Percentiles rank a stretch among this genome's conserved stretches.
phyloP scores from a whole-genome alignment of 1,140 invertebrate genomes.

The Sweltsa coloradensis region DNA sequence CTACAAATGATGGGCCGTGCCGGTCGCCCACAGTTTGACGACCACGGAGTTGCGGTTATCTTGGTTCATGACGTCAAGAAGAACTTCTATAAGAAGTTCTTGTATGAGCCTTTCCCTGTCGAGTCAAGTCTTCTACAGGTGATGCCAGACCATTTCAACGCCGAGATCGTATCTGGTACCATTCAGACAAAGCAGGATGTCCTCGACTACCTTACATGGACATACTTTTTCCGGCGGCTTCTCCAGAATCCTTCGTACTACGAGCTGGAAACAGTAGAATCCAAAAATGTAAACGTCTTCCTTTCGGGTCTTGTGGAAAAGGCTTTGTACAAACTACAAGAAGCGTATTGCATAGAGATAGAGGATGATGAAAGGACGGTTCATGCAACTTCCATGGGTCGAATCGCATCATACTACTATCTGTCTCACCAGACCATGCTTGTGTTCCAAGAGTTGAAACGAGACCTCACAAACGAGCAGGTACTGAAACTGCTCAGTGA shows the following conservation, averaged over 20 bases:
- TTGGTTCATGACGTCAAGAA: slow-evolving; percentile 98
- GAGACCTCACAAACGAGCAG: slow-evolving; percentile 54
- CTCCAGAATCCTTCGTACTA: slow-evolving; percentile 93
- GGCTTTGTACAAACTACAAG: slow-evolving; percentile 54
- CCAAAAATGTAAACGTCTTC: slow-evolving; percentile 49
- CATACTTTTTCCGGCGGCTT: slow-evolving; percentile 90
- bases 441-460: slow-evolving; percentile 58
- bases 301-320: slow-evolving; percentile 60
- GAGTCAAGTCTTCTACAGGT: slow-evolving; percentile 89
- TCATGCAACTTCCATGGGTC: slow-evolving; percentile 73
- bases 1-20: slow-evolving; percentile 99
- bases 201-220: slow-evolving; percentile 96
- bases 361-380: slow-evolving; percentile 55
- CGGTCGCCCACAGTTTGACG: slow-evolving; percentile 92
- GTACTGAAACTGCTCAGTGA: slow-evolving; percentile 71
- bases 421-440: slow-evolving; percentile 84
- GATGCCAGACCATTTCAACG: slow-evolving; percentile 93
- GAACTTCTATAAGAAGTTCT: slow-evolving; percentile 97
- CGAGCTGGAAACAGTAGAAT: slow-evolving; percentile 63
- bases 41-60: slow-evolving; percentile 89
- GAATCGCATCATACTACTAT: slow-evolving; percentile 95
- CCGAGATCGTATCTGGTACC: slow-evolving; percentile 92
- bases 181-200: slow-evolving; percentile 87
- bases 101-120: slow-evolving; percentile 98
- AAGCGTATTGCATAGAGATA: slow-evolving; percentile 61